Evolutionary conservation across 2,888 invertebrate genomes (phyloP), one percentile per base, ranked within the genome.

Genomic region (Meiosimyza platycephala): DNA sequence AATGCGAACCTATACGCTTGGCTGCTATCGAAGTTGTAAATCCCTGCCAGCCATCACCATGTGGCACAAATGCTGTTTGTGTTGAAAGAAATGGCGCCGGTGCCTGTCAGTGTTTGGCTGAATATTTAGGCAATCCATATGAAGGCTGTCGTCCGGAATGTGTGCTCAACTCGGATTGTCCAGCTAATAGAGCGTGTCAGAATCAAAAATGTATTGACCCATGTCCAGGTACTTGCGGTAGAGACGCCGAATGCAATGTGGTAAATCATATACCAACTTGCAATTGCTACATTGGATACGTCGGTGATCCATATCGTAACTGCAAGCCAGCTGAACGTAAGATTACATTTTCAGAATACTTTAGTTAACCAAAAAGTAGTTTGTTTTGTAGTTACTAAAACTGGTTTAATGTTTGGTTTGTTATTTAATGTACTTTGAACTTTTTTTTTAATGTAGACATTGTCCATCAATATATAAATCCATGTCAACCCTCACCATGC

Each of bases 121-220:
- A 91, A 76, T 91, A 92, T 82, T 91, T 91, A 78, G 95, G 95
- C 74, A 92, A 93, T 85, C 94, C 94, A 47, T 93, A 93, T 79
- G 92, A 92, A 86, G 92, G 92, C 28, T 94, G 94, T 85, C 90
- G 92, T 63, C 94, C 94, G 15, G 93, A 94, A 87, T 94, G 94
- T 85, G 88, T 92, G 0, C 85, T 91, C 57, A 92, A 93, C 82
- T 91, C 92, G 0, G 94, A 93, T 80, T 94, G 94, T 84, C 88
- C 91, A 3, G 91, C 92, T 54, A 91, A 92, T 82, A 90, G 89
- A 82, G 93, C 94, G 3, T 94, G 94, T 78, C 89, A 92, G 54
- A 90, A 90, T 77, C 92, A 91, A 79, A 93, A 93, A 86, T 94
- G 94, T 83, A 89, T 90, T 81, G 91, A 93, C 84, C 94, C 94